Evolutionary conservation across 1,140 invertebrate species (phyloP).

Genomic region (Drosophila subpulchrella): DNA sequence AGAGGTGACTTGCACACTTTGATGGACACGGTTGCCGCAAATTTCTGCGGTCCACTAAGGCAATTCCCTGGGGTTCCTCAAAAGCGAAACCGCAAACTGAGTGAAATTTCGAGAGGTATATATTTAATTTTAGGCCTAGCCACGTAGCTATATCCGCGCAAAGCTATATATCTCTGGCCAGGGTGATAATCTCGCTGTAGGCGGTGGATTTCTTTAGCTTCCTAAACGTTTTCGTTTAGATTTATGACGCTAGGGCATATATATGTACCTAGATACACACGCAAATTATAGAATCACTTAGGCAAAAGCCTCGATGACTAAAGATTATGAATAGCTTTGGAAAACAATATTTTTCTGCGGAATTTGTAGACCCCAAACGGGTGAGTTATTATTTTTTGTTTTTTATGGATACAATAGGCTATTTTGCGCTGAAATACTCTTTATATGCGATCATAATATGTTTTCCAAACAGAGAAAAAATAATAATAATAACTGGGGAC

Average conservation of each 20-base stretch:
- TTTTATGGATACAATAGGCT: not conserved
- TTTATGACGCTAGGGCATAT: conserved; percentile 36
- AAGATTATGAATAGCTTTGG: conserved; percentile 62
- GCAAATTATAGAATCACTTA: conserved; percentile 68
- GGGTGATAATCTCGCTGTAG: conserved; percentile 67
- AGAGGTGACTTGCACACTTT: conserved; percentile 40
- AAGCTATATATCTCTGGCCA: conserved; percentile 20
- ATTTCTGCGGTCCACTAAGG: conserved; percentile 22
- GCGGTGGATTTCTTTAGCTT: conserved; percentile 36
- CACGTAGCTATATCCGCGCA: conserved; percentile 22
- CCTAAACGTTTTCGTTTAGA: conserved; percentile 58
- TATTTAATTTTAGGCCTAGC: conserved; percentile 61
- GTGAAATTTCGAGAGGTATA: conserved; percentile 13
- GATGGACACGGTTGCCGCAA: conserved; percentile 18
- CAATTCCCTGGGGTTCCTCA: conserved; percentile 1
- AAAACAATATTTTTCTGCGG: conserved; percentile 26
- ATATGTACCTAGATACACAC: conserved; percentile 20
- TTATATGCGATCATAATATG: not conserved
- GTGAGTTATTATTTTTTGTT: not conserved
- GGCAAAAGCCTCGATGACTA: conserved; percentile 36
- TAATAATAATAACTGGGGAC: too few relatives aligned
- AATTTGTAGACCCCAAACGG: conserved; percentile 25
- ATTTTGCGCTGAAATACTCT: too few relatives aligned
- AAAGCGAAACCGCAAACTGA: conserved; percentile 22
- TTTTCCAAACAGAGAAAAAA: too few relatives aligned